Base-by-base conservation (phyloP, 1,140 invertebrate genomes). In the Drosophila parabipectinata region DNA sequence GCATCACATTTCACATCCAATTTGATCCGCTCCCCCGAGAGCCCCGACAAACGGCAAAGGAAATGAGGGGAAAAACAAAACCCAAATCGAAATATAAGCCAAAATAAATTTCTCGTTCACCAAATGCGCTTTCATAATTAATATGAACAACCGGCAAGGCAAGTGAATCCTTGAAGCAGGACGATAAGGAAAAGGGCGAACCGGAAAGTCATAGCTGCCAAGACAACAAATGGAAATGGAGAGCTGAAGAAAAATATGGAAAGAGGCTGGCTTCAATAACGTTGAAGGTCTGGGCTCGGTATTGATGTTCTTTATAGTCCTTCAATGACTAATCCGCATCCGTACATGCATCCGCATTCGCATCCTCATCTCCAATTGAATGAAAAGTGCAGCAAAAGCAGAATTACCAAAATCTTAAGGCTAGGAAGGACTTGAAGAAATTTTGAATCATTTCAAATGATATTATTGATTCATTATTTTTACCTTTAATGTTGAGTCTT, bases 41-140 rank as follows among this genome's bases (percentile, higher is more conserved):
- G 51, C 56, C 9, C 9, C 34, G 34, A 34, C 50, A 61, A 57
- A 54, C 59, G 39, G 15, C 12, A 12, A 56, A 32, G 26, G 45
- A 56, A 56, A 53, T 18, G 9, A 12, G 12, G 24, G 32, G 53
- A 32, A 62, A 73, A 61, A 47, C 47, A 44, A 64, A 73, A 68
- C 28, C 61, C 48, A 76, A 79, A 88, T 79, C 79, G 83, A 88
- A 88, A 88, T 77, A 77, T 88, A 87, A 88, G 79, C 84, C 83
- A 89, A 37, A 88, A 88, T 83, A 88, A 79, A 88, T 88, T 88
- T 80, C 75, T 61, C 72, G 66, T 87, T 88, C 61, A 64, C 72
- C 60, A 74, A 88, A 87, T 83, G 79, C 79, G 83, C 72, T 88
- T 88, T 89, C 83, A 88, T 88, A 88, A 88, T 88, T 88, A 88